phyloP scores from a whole-genome alignment of 2,888 invertebrate genomes.

The Pharmacophagus antenor region DNA sequence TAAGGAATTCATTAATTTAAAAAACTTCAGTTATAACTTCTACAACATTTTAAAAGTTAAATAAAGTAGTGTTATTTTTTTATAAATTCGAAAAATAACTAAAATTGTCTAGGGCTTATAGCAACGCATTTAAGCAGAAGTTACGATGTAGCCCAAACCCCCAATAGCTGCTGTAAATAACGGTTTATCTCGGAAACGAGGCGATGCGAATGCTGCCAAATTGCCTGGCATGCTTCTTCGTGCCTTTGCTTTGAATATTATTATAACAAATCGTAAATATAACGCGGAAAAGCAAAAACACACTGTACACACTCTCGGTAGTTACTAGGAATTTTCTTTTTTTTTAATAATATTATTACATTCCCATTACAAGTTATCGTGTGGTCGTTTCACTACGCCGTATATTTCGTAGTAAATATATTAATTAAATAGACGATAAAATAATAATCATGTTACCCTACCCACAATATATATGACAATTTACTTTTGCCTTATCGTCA shows the following conservation, averaged over 20 bases:
- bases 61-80: too few relatives aligned
- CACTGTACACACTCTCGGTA: not conserved
- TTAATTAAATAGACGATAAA: not conserved
- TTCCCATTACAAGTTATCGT: not conserved
- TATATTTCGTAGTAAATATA: not conserved
- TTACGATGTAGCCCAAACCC: conserved; percentile 17
- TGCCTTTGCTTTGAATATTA: conserved; percentile 26
- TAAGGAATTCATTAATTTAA: too few relatives aligned
- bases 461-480: too few relatives aligned
- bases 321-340: not conserved
- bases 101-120: conserved; percentile 11
- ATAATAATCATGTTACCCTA: too few relatives aligned
- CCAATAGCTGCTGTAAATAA: conserved; percentile 26
- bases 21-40: too few relatives aligned
- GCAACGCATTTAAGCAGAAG: conserved; percentile 19
- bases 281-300: conserved; percentile 7
- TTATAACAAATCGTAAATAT: conserved; percentile 25
- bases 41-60: too few relatives aligned
- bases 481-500: too few relatives aligned
- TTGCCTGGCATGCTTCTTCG: conserved; percentile 26
- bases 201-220: conserved; percentile 27
- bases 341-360: not conserved
- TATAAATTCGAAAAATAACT: conserved; percentile 1
- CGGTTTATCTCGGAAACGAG: conserved; percentile 24
- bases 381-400: not conserved